Base-by-base conservation (phyloP, 2,797 vertebrate genomes). In the Podargus strigoides region DNA sequence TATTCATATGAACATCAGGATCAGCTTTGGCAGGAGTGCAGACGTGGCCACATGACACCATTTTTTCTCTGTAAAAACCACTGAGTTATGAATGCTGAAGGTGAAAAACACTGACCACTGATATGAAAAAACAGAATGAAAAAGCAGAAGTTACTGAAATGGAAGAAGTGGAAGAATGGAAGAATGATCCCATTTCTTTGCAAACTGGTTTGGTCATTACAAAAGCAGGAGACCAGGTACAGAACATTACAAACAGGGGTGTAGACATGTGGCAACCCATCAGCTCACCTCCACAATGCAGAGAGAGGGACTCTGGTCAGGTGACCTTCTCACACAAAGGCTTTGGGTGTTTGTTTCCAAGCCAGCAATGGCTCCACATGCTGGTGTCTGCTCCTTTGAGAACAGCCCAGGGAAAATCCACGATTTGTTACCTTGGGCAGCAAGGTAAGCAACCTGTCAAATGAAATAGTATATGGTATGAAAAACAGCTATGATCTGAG, bases 1-100 rank as follows among this genome's bases (percentile, higher is more conserved):
- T 26, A 17, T 62, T 36, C 55, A 15, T 18, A 12, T 6, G 39
- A 81, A 59, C 58, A 60, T 59, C 67, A 32, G 15, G 30, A 78
- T 37, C 32, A 76, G 44, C 10, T 80, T 44, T 80, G 66, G 28
- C 20, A 74, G 62, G 37, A 58, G 2, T 39, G 20, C 13, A 90
- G 50, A 26, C 0, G 0, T 30, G 50, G 42, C 28, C 63, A 60
- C 26, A 13, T 0, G 0, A 26, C 0, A 5, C 6, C 24, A 17
- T 23, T 10, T 84, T 68, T 80, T 3, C 30, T 30, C 27, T 60
- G 9, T 55, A 55, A 85, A 92, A 81, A 49, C 0, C 7, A 22
- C 14, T 1, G 5, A 63, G 19, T 63, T 88, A 36, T 4, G 84
- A 84, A 84, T 14, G 12, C 32, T 2, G 2, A 42, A 42, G 27